phyloP scores from a whole-genome alignment of 2,888 invertebrate genomes.

The Drosophila subquinaria region DNA sequence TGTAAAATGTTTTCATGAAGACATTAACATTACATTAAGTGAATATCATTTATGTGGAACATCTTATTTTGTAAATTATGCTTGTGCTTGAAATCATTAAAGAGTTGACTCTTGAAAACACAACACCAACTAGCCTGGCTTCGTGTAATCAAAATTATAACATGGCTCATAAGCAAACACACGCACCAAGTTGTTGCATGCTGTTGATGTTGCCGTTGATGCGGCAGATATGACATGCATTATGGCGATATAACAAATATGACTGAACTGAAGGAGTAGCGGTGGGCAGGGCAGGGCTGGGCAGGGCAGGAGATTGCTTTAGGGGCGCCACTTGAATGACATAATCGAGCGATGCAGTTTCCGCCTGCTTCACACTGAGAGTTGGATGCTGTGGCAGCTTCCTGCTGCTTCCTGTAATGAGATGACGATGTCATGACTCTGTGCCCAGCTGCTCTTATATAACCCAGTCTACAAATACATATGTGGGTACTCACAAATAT shows the following conservation, averaged over 20 bases:
- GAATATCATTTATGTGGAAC: not conserved
- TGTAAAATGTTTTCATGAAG: not conserved
- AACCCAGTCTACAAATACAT: conserved; percentile 12
- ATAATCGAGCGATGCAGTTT: conserved; percentile 77
- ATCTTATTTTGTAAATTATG: not conserved
- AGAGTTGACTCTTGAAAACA: conserved; percentile 1
- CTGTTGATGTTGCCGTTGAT: conserved; percentile 49
- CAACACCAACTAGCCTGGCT: conserved; percentile 2
- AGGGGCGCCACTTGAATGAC: conserved; percentile 60
- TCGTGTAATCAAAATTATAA: conserved; percentile 29
- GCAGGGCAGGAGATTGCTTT: conserved; percentile 1
- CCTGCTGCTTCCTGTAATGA: conserved; percentile 50
- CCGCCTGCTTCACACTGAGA: conserved; percentile 37
- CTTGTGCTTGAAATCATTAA: conserved; percentile 3
- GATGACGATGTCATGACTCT: conserved; percentile 58
- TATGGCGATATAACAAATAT: conserved; percentile 67
- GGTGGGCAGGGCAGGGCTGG: not conserved
- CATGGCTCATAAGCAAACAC: conserved; percentile 35
- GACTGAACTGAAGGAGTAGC: conserved; percentile 1
- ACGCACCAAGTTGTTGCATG: conserved; percentile 26
- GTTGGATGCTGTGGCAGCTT: conserved; percentile 39
- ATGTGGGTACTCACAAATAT: conserved; percentile 1
- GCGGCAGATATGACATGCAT: conserved; percentile 76
- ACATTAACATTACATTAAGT: not conserved
- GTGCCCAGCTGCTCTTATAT: conserved; percentile 35